A percentile compares a stretch with the other conserved stretches of the same genome.
Evolutionary conservation across 2,888 invertebrate genomes (phyloP).

Genomic region (Hyposoter didymator): DNA sequence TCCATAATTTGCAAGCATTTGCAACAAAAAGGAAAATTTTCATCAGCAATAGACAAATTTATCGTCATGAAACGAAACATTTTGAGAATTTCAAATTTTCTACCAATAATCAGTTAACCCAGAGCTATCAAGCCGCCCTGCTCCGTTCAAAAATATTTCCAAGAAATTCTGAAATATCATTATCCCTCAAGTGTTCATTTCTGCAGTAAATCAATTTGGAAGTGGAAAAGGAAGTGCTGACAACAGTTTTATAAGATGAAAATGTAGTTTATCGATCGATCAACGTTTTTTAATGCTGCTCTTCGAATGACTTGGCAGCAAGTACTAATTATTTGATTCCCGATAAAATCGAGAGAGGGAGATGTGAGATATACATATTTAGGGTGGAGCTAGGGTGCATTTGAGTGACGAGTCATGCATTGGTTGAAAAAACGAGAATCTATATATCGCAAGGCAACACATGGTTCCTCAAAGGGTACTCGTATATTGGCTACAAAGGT

Average conservation of each 20-base stretch:
- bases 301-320: conserved; percentile 7
- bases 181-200: neutral
- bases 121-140: too few relatives aligned
- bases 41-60: too few relatives aligned
- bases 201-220: neutral
- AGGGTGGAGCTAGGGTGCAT: conserved; percentile 16
- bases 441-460: conserved; percentile 75
- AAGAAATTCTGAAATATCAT: too few relatives aligned
- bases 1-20: too few relatives aligned
- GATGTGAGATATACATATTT: conserved; percentile 12
- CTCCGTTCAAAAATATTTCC: too few relatives aligned
- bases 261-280: neutral
- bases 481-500: conserved; percentile 79
- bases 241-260: neutral
- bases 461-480: conserved; percentile 81
- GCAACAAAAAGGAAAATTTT: too few relatives aligned
- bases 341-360: conserved; percentile 60
- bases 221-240: neutral
- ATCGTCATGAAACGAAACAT: too few relatives aligned
- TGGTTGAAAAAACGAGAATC: conserved; percentile 52
- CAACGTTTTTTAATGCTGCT: neutral
- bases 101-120: too few relatives aligned
- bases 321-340: conserved; percentile 62
- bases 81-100: too few relatives aligned
- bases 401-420: conserved; percentile 26